Evolutionary conservation across 2,113 vertebrate species (phyloP), one percentile per base, ranked within the genome.

Genomic region (Sturnus vulgaris): DNA sequence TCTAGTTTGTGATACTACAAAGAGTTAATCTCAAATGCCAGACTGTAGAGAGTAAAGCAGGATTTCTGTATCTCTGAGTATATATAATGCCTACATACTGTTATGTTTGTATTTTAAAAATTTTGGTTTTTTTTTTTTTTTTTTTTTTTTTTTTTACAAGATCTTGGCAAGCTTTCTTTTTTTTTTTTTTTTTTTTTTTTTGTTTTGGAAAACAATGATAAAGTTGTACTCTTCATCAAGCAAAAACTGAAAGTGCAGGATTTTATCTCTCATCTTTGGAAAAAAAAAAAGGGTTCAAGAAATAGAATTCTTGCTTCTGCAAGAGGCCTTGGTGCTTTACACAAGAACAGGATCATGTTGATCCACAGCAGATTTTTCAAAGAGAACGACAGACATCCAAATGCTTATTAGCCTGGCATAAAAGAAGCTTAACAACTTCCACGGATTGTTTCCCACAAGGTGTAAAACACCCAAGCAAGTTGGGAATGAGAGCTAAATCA

Each of bases 401-500:
- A 61, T 27, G 25, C 46, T 49, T 92, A 87, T 95, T 95, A 96
- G 42, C 37, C 24, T 50, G 27, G 16, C 50, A 47, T 80, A 83
- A 90, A 92, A 88, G 81, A 70, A 83, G 84, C 71, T 92, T 95
- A 95, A 90, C 55, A 63, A 80, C 75, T 90, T 95, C 85, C 90
- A 94, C 63, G n/a, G 53, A 14, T 80, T 90, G 82, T 94, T 95
- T 91, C 85, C 70, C 87, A 92, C 77, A 95, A 86, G 79, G 91
- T 82, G 60, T 77, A 90, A 96, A 93, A 49, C 39, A 83, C 64
- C 47, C 42, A 55, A 39, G 91, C 46, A 86, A 55, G 52, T 82
- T 91, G 55, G 59, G 66, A 90, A 91, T 71, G 85, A 85, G 94
- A 86, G 55, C 33, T 95, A 85, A 95, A 92, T 92, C 90, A 95